phyloP scores from a whole-genome alignment of 2,113 vertebrate species.

The Sturnus vulgaris region DNA sequence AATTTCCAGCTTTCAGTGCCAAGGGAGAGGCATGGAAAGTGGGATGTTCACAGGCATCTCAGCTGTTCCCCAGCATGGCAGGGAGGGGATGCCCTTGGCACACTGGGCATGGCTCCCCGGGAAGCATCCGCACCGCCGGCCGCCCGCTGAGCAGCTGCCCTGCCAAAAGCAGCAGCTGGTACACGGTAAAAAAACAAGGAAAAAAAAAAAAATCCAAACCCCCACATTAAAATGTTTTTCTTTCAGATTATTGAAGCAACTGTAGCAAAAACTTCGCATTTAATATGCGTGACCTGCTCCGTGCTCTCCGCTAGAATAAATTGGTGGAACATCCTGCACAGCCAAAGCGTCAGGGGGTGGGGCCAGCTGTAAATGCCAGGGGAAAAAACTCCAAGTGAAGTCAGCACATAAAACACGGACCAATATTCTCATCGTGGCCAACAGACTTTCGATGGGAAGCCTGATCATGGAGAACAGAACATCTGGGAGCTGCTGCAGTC shows the following conservation, averaged over 20 bases:
- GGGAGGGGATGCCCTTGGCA: neutral
- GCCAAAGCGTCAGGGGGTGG: slow-evolving; percentile 29
- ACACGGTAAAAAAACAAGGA: neutral
- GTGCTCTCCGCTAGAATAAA: slow-evolving; percentile 9
- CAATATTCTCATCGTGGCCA: slow-evolving; percentile 3
- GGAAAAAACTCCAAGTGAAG: neutral
- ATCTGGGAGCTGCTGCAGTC: neutral
- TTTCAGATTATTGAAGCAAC: neutral
- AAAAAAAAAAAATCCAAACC: too few species aligned
- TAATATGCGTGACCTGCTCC: slow-evolving; percentile 18
- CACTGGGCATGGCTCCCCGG: neutral
- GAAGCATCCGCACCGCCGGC: neutral
- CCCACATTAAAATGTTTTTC: neutral
- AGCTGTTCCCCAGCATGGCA: neutral
- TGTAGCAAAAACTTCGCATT: neutral
- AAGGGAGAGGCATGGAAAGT: neutral
- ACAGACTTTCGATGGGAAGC: slow-evolving; percentile 30
- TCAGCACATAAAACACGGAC: slow-evolving; percentile 14
- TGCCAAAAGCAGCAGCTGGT: slow-evolving; percentile 17
- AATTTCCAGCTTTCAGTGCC: neutral
- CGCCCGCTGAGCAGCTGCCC: neutral
- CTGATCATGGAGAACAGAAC: neutral
- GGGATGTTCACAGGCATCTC: neutral
- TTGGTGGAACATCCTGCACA: slow-evolving; percentile 21
- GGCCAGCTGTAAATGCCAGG: slow-evolving; percentile 41